Evolutionary conservation across 2,797 vertebrate genomes (phyloP), one percentile per base, ranked within the genome.

Genomic region (Rhynchotus rufescens): DNA sequence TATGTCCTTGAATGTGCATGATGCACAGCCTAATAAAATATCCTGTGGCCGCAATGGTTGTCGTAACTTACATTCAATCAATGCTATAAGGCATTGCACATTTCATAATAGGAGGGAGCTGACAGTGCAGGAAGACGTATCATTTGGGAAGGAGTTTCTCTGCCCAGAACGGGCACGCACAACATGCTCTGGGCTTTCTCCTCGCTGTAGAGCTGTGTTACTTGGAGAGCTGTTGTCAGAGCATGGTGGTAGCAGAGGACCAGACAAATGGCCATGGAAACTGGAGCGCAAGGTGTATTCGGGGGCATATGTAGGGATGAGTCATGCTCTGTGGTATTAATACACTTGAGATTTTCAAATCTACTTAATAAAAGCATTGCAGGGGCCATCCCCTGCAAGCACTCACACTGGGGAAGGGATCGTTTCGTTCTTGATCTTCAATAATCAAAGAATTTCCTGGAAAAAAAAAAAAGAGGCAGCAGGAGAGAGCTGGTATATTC

Each of bases 231-330:
- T 79, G 56, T 45, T 90, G 10, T 62, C 90, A 42, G 36, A 3
- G 9, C 5, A 67, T 36, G 23, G 32, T 8, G 44, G 38, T 30
- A 66, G 78, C 1, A 1, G 47, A 80, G 51, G 16, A 64, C 36
- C 25, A 25, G 26, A 78, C 40, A 30, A 73, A 72, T 52, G 77
- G 56, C 54, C 28, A 25, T 84, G 54, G 66, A 51, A 81, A 52
- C 26, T 4, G 71, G 34, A 86, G 73, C 25, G 36, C 14, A 71
- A 84, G 61, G 25, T 49, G 30, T 10, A 14, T 44, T 32, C 47
- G 28, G 0, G 12, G 54, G 15, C 25, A 67, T 4, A 21, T 12
- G 40, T 45, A 47, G 65, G 49, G 57, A 22, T 28, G 36, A 0
- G 0, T 11, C 10, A 8, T 23, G 42, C 42, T 36, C 42, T 7